These are phyloP conservation scores for Turdus rufiventris DNA, from an alignment of 2,113 vertebrate genomes.

Conservation along the genomic window DNA sequence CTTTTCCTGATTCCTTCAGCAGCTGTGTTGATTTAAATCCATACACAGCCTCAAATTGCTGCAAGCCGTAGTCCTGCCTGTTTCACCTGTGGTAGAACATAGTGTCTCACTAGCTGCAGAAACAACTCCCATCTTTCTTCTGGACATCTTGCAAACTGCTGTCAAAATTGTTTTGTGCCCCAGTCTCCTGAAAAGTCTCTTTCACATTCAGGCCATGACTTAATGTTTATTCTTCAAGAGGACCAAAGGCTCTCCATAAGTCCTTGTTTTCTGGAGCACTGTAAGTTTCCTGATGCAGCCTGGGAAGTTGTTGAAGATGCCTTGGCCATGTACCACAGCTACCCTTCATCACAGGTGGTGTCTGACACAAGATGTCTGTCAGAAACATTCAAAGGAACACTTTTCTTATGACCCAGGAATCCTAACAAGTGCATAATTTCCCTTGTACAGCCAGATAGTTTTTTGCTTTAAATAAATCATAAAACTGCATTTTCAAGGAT, in stretches of 20 bases:
- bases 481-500: background rate
- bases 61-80: background rate
- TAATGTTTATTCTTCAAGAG: background rate
- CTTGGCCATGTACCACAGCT: background rate
- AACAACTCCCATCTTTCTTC: constrained; percentile 16
- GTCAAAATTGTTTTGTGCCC: background rate
- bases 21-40: background rate
- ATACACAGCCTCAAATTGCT: background rate
- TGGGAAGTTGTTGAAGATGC: background rate
- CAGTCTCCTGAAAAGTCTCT: background rate
- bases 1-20: background rate
- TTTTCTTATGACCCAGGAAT: background rate
- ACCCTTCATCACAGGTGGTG: background rate
- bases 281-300: background rate
- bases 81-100: background rate
- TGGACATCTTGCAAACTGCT: background rate
- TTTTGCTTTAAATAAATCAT: background rate
- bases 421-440: background rate
- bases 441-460: background rate
- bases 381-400: background rate
- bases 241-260: background rate
- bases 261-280: background rate
- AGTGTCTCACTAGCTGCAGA: background rate
- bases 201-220: background rate
- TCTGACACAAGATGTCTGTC: background rate